A percentile compares a stretch with the other conserved stretches of the same genome.
phyloP scores from a whole-genome alignment of 2,113 vertebrate genomes.

The Gallinago paraguaiae region DNA sequence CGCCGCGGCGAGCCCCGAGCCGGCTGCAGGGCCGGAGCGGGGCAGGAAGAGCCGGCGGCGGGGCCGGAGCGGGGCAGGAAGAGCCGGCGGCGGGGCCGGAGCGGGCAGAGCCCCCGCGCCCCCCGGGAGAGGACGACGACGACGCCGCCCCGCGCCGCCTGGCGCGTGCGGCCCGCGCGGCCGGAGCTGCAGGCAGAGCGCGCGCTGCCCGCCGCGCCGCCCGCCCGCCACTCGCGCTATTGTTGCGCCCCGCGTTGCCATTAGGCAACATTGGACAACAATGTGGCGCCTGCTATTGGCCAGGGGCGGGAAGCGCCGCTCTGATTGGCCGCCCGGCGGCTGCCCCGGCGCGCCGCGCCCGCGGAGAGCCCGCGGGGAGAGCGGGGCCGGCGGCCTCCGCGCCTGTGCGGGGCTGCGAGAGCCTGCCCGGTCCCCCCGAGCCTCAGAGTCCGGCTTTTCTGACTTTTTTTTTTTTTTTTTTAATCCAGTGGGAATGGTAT shows the following conservation, averaged over 20 bases:
- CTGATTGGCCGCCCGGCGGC: conserved; percentile 91
- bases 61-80: neutral
- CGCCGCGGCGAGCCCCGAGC: neutral
- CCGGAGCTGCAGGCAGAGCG: neutral
- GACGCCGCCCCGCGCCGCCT: neutral
- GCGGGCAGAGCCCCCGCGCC: neutral
- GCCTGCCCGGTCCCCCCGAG: no score
- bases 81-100: neutral
- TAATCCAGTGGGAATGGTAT: neutral
- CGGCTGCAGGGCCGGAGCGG: neutral
- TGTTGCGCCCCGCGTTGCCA: conserved; percentile 94
- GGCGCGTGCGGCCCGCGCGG: no score
- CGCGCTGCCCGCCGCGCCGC: conserved; percentile 75
- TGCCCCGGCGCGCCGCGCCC: conserved; percentile 61
- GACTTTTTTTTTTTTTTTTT: neutral
- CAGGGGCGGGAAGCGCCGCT: conserved; percentile 80
- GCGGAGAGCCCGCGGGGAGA: neutral
- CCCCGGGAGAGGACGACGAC: neutral
- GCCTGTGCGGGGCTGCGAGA: neutral
- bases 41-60: neutral
- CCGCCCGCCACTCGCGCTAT: conserved; percentile 80
- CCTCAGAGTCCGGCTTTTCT: no score
- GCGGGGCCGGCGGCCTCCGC: conserved; percentile 29
- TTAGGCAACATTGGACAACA: conserved; percentile 98
- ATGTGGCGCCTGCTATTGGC: conserved; percentile 97